Conservation (phyloP, 2,113 vertebrate genomes). For the Phoenicopterus ruber region DNA sequence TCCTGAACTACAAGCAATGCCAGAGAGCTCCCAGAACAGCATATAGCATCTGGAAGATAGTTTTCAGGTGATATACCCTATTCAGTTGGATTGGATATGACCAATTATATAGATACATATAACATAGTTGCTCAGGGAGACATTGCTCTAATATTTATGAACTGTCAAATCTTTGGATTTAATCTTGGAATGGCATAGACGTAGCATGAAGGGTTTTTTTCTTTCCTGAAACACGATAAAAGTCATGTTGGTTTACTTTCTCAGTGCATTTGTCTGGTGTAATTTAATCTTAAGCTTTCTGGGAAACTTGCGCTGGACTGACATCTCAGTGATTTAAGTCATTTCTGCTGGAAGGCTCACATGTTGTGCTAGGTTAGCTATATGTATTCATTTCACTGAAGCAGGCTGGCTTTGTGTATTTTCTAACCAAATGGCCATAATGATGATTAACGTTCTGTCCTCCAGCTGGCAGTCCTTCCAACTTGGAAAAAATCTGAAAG, state of each 20-base stretch:
- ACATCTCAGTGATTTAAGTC: background rate
- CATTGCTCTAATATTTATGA: slow-evolving; percentile 19
- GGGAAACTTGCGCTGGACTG: slow-evolving; percentile 26
- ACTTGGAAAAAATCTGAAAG: slow-evolving; percentile 1
- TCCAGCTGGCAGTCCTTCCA: slow-evolving; percentile 24
- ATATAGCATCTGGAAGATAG: background rate
- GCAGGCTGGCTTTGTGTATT: background rate
- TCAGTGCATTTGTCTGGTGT: background rate
- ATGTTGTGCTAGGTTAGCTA: background rate
- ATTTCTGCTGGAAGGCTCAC: slow-evolving; percentile 10
- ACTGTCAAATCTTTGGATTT: slow-evolving; percentile 26
- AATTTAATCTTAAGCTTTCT: slow-evolving; percentile 38
- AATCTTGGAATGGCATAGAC: background rate
- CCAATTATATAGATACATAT: background rate
- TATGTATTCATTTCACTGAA: slow-evolving; percentile 8
- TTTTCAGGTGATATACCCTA: background rate
- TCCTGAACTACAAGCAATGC: background rate
- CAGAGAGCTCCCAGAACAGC: background rate
- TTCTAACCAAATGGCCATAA: background rate
- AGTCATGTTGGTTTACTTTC: background rate
- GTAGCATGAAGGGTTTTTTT: background rate
- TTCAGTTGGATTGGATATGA: background rate
- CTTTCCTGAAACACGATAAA: slow-evolving; percentile 37
- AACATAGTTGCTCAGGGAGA: background rate
- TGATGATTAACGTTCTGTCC: background rate